Evolutionary conservation across 2,797 vertebrate species (phyloP), one percentile per base, ranked within the genome.

Genomic region (Anas georgica): DNA sequence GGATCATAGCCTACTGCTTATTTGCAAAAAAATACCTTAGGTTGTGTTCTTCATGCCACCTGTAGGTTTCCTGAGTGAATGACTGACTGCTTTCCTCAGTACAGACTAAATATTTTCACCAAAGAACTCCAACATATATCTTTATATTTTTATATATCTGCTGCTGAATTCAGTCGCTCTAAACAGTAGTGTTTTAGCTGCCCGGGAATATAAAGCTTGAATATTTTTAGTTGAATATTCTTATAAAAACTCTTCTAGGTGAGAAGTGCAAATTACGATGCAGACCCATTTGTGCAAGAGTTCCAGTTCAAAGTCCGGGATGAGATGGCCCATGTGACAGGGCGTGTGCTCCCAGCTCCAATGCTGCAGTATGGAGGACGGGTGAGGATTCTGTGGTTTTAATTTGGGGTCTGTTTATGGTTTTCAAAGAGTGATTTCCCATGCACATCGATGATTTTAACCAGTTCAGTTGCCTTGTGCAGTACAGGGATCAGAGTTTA

Each of bases 291-390:
- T 83, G 99, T 99, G 72, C 99, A 99, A 97, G 99, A 99, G 97
- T 99, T 99, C 98, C 99, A 99, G 93, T 99, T 99, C 98, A 99
- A 98, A 91, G 99, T 99, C 37, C 98, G 99, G 62, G 99, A 99
- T 96, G 99, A 99, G 98, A 99, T 99, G 99, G 99, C 99, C 86
- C 99, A 99, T 1, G 99, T 99, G 97, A 99, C 99, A 1, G 99
- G 99, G 78, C 99, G 99, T 2, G 99, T 99, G 95, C 99, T 99
- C 95, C 99, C 99, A 50, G 99, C 99, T 86, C 99, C 99, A 20
- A 99, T 99, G 99, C 97, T 99, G 97, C 99, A 99, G 91, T 99
- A 99, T 52, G 99, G 99, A 97, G 99, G 99, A 98, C 98, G 99
- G 98, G 99, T 99, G 99, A 98, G 98, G 96, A 91, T 94, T 94